Base-by-base conservation (phyloP, 2,113 vertebrate species). In the Bambusicola thoracicus region DNA sequence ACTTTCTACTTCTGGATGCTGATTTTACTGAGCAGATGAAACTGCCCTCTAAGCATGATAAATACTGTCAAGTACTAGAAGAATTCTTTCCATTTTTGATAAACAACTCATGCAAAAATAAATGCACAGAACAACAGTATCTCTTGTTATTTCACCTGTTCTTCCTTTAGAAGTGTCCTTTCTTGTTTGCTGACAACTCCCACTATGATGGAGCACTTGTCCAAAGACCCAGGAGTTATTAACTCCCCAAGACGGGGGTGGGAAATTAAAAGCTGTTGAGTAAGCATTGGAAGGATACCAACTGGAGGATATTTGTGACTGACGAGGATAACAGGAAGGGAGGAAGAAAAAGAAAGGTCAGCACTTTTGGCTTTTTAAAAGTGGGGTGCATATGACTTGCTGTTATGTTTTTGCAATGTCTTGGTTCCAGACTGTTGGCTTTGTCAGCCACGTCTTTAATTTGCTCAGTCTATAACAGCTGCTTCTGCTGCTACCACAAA, bases 131-230 rank as follows among this genome's bases (percentile, higher is more conserved):
- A 72, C 15, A 40, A 74, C 17, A 32, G 27, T 19, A 46, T 14
- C 59, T 91, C 66, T 98, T 98, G 97, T 97, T 97, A 97, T 98
- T 98, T 90, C 76, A 95, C 55, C 96, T 77, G 92, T 76, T 96
- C 20, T 91, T 53, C 40, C 95, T 94, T 90, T 36, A 76, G 79
- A 95, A 93, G 27, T 8, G 41, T 40, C 22, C 5, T 80, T 72
- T 93, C 89, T 98, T 98, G 66, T 94, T 96, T 98, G 89, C 97
- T 94, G 78, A 95, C 91, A 96, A 65, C 80, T 94, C 94, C 93
- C 78, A 96, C 86, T 85, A 85, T 41, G 32, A 58, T 20, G 69
- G 84, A 97, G 92, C 72, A 92, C 70, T 88, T 95, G 90, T 97
- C n/a, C 94, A 96, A 94, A 97, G 95, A 94, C 95, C 94, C 77